Percentiles rank a stretch among this genome's conserved stretches.
phyloP scores from a whole-genome alignment of 1,140 invertebrate genomes.

The Lepidurus apus region DNA sequence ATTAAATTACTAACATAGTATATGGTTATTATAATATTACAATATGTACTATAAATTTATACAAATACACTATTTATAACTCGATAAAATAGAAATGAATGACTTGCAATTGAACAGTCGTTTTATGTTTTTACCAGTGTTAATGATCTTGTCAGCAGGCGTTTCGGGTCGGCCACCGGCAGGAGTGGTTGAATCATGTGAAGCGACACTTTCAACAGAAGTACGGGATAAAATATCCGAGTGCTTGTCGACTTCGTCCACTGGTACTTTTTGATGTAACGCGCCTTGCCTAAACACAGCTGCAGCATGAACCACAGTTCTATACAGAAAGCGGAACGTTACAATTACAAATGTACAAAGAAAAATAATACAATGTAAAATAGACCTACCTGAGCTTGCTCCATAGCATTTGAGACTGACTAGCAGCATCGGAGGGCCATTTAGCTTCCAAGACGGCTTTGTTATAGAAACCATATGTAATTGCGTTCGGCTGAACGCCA shows the following conservation, averaged over 20 bases:
- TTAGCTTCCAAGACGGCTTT: conserved; percentile 83
- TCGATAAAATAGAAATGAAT: background rate
- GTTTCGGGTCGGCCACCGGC: conserved; percentile 24
- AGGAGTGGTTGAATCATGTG: conserved; percentile 36
- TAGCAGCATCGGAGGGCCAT: conserved; percentile 83
- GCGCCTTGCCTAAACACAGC: conserved; percentile 46
- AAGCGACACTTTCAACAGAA: conserved; percentile 42
- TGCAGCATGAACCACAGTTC: conserved; percentile 84
- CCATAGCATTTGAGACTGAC: conserved; percentile 78
- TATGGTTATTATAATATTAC: too few relatives aligned
- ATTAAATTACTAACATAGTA: too few relatives aligned
- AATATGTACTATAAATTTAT: too few relatives aligned
- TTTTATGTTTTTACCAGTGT: conserved; percentile 10
- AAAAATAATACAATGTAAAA: background rate
- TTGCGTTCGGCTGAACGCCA: conserved; percentile 90
- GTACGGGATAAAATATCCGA: conserved; percentile 41
- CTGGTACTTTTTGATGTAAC: background rate
- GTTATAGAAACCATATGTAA: conserved; percentile 70
- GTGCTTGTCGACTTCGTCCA: background rate
- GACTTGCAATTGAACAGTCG: background rate
- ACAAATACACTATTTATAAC: too few relatives aligned
- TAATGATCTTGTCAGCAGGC: conserved; percentile 23
- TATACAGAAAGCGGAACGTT: conserved; percentile 36
- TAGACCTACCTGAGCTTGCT: conserved; percentile 60
- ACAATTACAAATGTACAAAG: background rate